A percentile compares a stretch with the other conserved stretches of the same genome.
phyloP scores from a whole-genome alignment of 2,888 invertebrate species.

The Petrolisthes manimaculis region DNA sequence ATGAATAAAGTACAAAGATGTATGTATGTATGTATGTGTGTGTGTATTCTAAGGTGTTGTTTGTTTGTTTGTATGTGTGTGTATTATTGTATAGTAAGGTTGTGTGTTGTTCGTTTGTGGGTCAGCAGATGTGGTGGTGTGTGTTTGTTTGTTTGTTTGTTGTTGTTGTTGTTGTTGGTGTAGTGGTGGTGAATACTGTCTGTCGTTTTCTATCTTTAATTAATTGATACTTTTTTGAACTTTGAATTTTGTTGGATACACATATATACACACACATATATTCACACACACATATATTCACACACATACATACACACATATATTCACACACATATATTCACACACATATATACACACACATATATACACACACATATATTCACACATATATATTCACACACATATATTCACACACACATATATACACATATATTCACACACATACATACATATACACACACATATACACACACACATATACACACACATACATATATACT shows the following conservation, averaged over 20 bases:
- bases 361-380: conserved; percentile 20
- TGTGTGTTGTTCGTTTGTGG: too few species aligned
- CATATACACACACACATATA: conserved; percentile 12
- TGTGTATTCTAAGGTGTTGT: too few species aligned
- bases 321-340: background rate
- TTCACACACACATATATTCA: background rate
- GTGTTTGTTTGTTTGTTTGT: too few species aligned
- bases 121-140: too few species aligned
- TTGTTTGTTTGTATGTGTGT: too few species aligned
- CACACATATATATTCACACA: conserved; percentile 10
- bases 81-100: too few species aligned
- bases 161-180: too few species aligned
- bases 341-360: conserved; percentile 25
- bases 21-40: too few species aligned
- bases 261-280: conserved; percentile 18
- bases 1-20: too few species aligned
- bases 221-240: background rate
- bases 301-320: conserved; percentile 12
- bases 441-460: conserved; percentile 20
- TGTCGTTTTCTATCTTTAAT: too few species aligned
- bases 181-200: too few species aligned
- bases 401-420: conserved; percentile 17
- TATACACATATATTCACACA: conserved; percentile 20
- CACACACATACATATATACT: background rate
- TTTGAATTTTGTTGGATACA: conserved; percentile 2